phyloP scores from a whole-genome alignment of 2,888 invertebrate species.

The Brachypalpus laphriformis region DNA sequence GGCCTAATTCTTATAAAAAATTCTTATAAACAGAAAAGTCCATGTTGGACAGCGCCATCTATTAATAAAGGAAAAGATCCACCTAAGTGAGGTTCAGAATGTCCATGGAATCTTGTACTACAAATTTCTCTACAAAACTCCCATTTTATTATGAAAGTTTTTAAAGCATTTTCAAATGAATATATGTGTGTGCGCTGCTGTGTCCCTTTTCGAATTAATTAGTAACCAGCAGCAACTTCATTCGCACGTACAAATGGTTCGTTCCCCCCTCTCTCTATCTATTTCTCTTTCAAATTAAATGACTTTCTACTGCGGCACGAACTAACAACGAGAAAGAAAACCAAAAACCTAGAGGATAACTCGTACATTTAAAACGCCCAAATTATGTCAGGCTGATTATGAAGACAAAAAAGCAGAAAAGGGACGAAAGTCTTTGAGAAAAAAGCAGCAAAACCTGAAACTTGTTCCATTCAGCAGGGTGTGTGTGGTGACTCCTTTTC shows the following conservation, averaged over 20 bases:
- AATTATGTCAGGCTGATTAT: constrained; percentile 72
- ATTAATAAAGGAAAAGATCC: no score
- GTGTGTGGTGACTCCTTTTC: background rate
- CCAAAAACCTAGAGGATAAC: constrained; percentile 36
- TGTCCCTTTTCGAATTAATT: constrained; percentile 60
- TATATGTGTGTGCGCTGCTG: background rate
- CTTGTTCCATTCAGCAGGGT: constrained; percentile 43
- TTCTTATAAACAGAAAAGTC: no score
- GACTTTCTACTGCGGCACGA: constrained; percentile 30
- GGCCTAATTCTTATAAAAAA: no score
- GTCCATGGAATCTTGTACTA: no score
- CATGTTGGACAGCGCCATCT: no score
- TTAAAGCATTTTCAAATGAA: no score
- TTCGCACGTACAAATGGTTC: constrained; percentile 36
- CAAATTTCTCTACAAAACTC: no score
- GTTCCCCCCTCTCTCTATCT: background rate
- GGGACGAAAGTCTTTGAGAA: background rate
- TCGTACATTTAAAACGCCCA: constrained; percentile 68
- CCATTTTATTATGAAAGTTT: no score
- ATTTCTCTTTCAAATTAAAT: constrained; percentile 19
- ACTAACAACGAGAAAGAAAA: constrained; percentile 17
- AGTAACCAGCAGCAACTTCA: constrained; percentile 36
- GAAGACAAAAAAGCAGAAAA: constrained; percentile 26
- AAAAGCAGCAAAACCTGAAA: constrained; percentile 18
- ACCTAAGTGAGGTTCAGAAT: no score